phyloP scores from a whole-genome alignment of 2,113 vertebrate species.

The Alouatta palliata region DNA sequence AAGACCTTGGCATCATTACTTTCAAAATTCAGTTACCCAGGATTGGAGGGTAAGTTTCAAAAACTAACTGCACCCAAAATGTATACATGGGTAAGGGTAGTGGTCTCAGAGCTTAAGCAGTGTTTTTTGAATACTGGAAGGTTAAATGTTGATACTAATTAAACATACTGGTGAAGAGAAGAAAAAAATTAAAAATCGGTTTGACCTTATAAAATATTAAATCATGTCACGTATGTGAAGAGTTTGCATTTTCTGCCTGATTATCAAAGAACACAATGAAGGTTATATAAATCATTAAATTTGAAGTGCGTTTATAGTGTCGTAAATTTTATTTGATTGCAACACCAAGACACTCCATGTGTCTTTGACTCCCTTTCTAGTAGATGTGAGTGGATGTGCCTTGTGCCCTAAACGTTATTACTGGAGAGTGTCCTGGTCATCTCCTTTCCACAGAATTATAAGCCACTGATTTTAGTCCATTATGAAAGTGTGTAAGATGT shows the following conservation, averaged over 20 bases:
- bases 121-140: background rate
- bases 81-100: background rate
- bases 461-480: background rate
- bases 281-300: constrained; percentile 25
- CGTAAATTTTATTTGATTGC: background rate
- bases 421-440: background rate
- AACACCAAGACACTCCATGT: background rate
- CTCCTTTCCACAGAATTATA: background rate
- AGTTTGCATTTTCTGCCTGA: constrained; percentile 23
- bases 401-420: background rate
- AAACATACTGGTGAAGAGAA: background rate
- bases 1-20: background rate
- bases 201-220: constrained; percentile 33
- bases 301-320: background rate
- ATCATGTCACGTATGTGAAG: background rate
- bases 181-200: background rate
- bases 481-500: background rate
- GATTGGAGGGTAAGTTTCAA: background rate
- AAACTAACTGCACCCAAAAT: background rate
- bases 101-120: background rate
- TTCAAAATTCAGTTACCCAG: background rate
- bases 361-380: background rate
- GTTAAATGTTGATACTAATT: background rate
- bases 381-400: background rate
- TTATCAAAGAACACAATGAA: constrained; percentile 27